A percentile compares a stretch with the other conserved stretches of the same genome.
Conservation (phyloP, 2,113 vertebrate species). For the Lanius collurio region DNA sequence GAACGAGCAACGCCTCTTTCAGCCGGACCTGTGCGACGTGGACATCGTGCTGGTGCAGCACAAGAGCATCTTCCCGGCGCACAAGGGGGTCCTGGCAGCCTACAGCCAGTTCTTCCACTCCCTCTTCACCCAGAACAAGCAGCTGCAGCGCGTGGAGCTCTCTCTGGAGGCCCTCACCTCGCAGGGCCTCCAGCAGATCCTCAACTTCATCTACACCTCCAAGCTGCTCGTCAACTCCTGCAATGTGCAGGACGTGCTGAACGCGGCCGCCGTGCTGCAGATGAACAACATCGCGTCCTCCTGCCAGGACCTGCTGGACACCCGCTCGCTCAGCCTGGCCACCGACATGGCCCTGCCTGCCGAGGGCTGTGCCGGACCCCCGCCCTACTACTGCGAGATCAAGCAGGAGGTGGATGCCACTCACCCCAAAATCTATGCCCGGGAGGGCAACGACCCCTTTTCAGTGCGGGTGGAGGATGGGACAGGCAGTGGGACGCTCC, state of each 20-base stretch:
- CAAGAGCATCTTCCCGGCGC: conserved; percentile 88
- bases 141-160: conserved; percentile 89
- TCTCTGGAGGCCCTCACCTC: conserved; percentile 89
- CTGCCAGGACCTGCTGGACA: conserved; percentile 90
- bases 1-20: conserved; percentile 93
- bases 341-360: conserved; percentile 78
- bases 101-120: conserved; percentile 96
- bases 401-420: conserved; percentile 87
- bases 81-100: conserved; percentile 92
- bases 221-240: conserved; percentile 90
- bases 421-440: conserved; percentile 82
- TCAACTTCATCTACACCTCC: conserved; percentile 96
- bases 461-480: conserved; percentile 86
- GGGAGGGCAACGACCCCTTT: conserved; percentile 84
- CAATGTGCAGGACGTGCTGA: conserved; percentile 89
- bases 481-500: conserved; percentile 23
- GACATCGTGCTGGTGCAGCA: conserved; percentile 95
- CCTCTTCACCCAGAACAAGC: conserved; percentile 92
- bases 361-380: conserved; percentile 25
- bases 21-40: conserved; percentile 92
- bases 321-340: conserved; percentile 80
- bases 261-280: conserved; percentile 87
- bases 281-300: conserved; percentile 92
- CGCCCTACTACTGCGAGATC: conserved; percentile 86
- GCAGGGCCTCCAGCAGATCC: conserved; percentile 91